Percentiles rank a stretch among this genome's conserved stretches.
Conservation (phyloP, 2,113 vertebrate species). For the Parus major region DNA sequence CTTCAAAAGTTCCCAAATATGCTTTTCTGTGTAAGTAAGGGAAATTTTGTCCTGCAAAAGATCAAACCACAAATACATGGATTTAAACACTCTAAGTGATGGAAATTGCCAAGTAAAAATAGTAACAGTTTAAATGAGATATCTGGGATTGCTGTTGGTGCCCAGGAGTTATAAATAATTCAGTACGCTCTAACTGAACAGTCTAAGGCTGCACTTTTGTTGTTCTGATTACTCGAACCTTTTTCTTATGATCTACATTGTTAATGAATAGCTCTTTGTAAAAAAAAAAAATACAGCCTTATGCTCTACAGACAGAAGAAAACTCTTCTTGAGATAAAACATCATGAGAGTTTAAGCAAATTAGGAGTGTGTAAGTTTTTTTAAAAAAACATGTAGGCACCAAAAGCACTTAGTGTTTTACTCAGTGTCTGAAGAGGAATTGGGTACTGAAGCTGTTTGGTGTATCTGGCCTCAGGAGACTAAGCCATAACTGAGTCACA, state of each 20-base stretch:
- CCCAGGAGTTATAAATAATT: slow-evolving; percentile 65
- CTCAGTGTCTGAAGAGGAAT: background rate
- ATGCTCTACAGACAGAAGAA: background rate
- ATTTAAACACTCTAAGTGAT: slow-evolving; percentile 45
- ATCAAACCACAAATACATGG: slow-evolving; percentile 43
- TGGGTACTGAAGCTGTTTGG: background rate
- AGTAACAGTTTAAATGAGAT: slow-evolving; percentile 60
- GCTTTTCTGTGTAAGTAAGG: background rate
- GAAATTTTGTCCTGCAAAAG: slow-evolving; percentile 27
- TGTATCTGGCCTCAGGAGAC: background rate
- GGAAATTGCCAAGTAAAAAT: slow-evolving; percentile 57
- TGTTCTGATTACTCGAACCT: slow-evolving; percentile 5
- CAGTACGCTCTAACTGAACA: slow-evolving; percentile 16
- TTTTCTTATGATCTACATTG: background rate
- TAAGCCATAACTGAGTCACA: background rate
- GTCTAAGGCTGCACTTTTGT: slow-evolving; percentile 27
- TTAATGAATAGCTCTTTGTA: slow-evolving; percentile 1
- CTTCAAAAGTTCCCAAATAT: background rate
- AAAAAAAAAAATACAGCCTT: background rate
- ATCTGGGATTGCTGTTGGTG: slow-evolving; percentile 21
- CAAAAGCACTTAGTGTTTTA: background rate
- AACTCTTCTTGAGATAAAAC: background rate
- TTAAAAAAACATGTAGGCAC: background rate
- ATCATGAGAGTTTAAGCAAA: background rate
- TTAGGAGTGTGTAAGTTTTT: background rate